Conservation (phyloP, 2,113 vertebrate species). For the Hydrolagus affinis region DNA sequence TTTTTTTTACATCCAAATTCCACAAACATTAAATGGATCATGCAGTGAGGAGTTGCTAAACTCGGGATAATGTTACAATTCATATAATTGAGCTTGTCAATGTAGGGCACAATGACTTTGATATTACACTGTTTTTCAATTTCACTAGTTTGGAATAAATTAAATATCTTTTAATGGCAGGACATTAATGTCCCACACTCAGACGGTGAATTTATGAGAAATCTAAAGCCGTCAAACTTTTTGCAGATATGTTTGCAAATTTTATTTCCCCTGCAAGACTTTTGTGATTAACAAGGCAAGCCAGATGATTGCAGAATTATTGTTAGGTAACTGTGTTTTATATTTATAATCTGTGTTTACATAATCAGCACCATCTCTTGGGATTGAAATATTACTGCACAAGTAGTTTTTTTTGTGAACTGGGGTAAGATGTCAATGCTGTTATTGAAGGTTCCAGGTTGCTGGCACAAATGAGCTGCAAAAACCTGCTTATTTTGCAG, state of each 20-base stretch:
- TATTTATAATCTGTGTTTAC: not conserved
- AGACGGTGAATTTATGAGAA: not conserved
- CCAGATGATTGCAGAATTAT: not conserved
- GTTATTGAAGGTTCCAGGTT: slow-evolving; percentile 53
- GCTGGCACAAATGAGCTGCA: slow-evolving; percentile 49
- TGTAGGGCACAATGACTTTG: not conserved
- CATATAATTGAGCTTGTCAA: not conserved
- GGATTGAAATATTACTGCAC: not conserved
- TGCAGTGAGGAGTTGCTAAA: not conserved
- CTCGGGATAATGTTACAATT: not conserved
- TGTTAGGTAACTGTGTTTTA: not conserved
- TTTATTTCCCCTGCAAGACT: not conserved
- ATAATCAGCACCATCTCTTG: not conserved
- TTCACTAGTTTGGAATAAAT: not conserved
- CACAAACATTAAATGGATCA: not conserved
- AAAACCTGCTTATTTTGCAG: slow-evolving; percentile 55
- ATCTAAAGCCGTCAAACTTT: not conserved
- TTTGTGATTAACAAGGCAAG: not conserved
- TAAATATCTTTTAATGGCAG: slow-evolving; percentile 3
- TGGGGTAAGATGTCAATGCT: slow-evolving; percentile 46
- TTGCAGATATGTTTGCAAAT: not conserved
- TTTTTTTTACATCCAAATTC: no score
- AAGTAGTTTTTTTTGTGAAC: slow-evolving; percentile 39
- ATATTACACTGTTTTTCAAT: not conserved
- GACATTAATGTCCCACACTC: not conserved